These are phyloP conservation scores for Leptestheria dahalacensis DNA, from an alignment of 1,140 invertebrate species.

Conservation along the genomic window DNA sequence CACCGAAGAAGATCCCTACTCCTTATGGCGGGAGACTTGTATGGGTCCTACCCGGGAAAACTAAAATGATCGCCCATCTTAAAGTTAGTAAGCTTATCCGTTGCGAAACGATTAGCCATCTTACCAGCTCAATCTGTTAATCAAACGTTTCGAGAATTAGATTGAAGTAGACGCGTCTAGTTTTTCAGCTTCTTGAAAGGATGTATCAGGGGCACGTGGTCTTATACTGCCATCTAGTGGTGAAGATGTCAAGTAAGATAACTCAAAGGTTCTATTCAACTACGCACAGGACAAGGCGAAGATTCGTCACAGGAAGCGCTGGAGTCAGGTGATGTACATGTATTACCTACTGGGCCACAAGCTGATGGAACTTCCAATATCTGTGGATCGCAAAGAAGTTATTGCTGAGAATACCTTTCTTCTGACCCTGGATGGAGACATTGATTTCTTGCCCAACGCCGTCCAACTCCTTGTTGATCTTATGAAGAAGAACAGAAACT, in stretches of 20 bases:
- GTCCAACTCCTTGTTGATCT: constrained; percentile 36
- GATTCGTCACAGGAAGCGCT: constrained; percentile 33
- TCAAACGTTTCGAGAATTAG: too few relatives aligned
- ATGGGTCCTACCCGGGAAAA: constrained; percentile 31
- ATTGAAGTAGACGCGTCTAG: too few relatives aligned
- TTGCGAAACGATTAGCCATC: too few relatives aligned
- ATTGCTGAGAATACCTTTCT: constrained; percentile 39
- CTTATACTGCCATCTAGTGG: too few relatives aligned
- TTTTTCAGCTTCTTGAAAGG: too few relatives aligned
- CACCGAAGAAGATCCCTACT: constrained; percentile 29
- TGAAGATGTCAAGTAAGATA: too few relatives aligned
- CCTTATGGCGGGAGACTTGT: constrained; percentile 32
- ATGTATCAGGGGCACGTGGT: too few relatives aligned
- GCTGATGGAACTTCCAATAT: constrained; percentile 31
- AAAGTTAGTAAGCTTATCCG: too few relatives aligned
- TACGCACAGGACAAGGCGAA: constrained; percentile 26
- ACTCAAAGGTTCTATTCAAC: too few relatives aligned
- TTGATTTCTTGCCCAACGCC: constrained; percentile 37
- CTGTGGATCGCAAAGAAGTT: constrained; percentile 27
- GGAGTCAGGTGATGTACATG: constrained; percentile 47
- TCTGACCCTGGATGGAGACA: constrained; percentile 38
- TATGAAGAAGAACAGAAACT: constrained; percentile 36
- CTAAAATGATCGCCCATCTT: constrained; percentile 29
- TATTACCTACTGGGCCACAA: constrained; percentile 43
- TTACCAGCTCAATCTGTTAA: too few relatives aligned